Base-by-base conservation (phyloP, 1,140 invertebrate genomes). In the Ceratina australensis region DNA sequence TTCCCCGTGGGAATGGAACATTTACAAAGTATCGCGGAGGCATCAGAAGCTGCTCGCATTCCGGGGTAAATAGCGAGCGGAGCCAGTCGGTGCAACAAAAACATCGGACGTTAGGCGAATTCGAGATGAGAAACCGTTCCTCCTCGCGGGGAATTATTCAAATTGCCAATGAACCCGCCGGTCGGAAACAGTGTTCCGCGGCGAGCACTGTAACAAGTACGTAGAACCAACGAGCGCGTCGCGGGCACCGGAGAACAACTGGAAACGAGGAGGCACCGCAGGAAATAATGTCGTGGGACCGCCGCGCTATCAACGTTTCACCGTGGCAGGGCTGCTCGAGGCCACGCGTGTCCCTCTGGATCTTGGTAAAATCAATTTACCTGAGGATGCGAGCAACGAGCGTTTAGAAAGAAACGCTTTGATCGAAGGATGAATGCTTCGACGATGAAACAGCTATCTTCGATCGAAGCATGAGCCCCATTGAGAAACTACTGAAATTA, bases 241-340 rank as follows among this genome's bases (percentile, higher is more conserved):
- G 81, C 61, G 42, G 71, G 86, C 83, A 79, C 80, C 76, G 72
- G 33, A 78, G 82, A 81, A 83, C 80, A 72, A 82, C 76, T 80
- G 72, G 74, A 75, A 61, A 79, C 49, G 28, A 67, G 67, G 56
- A 72, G 60, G 72, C 64, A 47, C 65, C 71, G 83, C 75, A 85
- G 86, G 87, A 88, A 89, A 89, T 89, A 89, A 90, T 86, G 86
- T 90, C 90, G 90, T 91, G 91, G 87, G 90, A 92, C 87, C 84
- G 81, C 80, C 75, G 86, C 86, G 86, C 85, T 88, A 89, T 86
- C 81, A 82, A 87, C 80, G 84, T 87, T 88, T 89, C 85, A 86
- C 84, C 84, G 52, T 13, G 26, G 16, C 16, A 10, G 5, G 10
- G 49, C 18, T 67, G 3, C 52, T 67, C 65, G 65, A 26, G 47